Evolutionary conservation across 2,113 vertebrate genomes (phyloP).

Genomic region (Pyxicephalus adspersus): DNA sequence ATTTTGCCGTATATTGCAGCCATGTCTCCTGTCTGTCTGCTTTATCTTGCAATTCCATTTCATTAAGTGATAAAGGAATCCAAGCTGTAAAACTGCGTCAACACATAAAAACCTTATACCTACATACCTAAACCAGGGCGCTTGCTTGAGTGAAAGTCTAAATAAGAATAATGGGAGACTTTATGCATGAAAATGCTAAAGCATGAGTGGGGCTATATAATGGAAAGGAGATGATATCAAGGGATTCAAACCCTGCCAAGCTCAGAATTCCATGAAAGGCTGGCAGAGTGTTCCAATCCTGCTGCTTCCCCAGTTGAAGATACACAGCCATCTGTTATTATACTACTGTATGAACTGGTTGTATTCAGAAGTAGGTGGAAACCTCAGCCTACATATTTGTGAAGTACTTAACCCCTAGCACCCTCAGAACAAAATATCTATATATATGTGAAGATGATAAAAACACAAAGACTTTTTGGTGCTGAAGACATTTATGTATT

Average conservation of each 20-base stretch:
- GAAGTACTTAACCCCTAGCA: background rate
- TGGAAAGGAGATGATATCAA: conserved; percentile 5
- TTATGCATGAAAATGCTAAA: background rate
- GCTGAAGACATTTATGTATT: background rate
- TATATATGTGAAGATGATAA: background rate
- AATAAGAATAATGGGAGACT: background rate
- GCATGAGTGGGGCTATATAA: background rate
- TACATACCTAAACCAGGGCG: background rate
- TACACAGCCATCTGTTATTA: conserved; percentile 49
- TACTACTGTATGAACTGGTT: conserved; percentile 20
- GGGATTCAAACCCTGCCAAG: conserved; percentile 12
- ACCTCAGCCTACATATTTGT: conserved; percentile 20
- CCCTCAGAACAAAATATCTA: background rate
- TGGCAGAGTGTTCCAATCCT: conserved; percentile 30
- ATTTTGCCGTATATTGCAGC: background rate
- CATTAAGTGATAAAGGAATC: background rate
- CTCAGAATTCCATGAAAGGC: conserved; percentile 30
- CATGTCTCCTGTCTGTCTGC: background rate
- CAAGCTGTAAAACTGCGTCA: background rate
- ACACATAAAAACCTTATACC: background rate
- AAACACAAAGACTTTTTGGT: background rate
- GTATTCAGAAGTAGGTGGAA: conserved; percentile 25
- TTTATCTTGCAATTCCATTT: conserved; percentile 17
- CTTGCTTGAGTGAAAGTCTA: background rate
- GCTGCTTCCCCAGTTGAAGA: conserved; percentile 30